These are phyloP conservation scores for Trileptium ribeirensis DNA, from an alignment of 2,888 invertebrate species.

Conservation along the genomic window DNA sequence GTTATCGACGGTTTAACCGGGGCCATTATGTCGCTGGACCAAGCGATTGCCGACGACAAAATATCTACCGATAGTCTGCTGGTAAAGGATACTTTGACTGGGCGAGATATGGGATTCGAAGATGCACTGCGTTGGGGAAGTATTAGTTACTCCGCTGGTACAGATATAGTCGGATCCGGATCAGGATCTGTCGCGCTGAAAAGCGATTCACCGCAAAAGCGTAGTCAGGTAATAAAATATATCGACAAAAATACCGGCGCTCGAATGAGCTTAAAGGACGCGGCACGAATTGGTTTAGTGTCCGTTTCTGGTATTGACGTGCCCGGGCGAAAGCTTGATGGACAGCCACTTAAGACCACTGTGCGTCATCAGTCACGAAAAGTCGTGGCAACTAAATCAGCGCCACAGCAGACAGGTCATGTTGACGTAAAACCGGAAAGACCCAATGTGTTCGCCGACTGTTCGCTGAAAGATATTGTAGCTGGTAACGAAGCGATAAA, in stretches of 20 bases:
- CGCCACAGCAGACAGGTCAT: too few species aligned
- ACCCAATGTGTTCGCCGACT: conserved; percentile 38
- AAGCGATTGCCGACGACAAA: conserved; percentile 57
- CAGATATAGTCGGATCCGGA: conserved; percentile 37
- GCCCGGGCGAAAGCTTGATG: conserved; percentile 39
- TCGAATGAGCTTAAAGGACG: conserved; percentile 65
- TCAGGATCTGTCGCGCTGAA: too few species aligned
- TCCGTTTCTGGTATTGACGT: conserved; percentile 49
- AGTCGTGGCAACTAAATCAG: conserved; percentile 47
- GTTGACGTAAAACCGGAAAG: too few species aligned
- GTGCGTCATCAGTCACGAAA: conserved; percentile 46
- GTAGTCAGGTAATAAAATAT: too few species aligned
- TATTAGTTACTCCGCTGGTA: conserved; percentile 48
- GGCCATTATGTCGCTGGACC: conserved; percentile 64
- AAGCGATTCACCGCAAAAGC: too few species aligned
- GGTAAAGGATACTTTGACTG: conserved; percentile 68
- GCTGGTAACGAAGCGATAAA: too few species aligned
- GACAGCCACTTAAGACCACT: conserved; percentile 47
- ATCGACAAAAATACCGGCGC: conserved; percentile 46
- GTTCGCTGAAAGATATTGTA: too few species aligned
- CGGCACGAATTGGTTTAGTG: conserved; percentile 75
- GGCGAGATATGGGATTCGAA: conserved; percentile 58
- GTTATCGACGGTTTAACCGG: conserved; percentile 63
- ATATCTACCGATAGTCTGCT: conserved; percentile 54
- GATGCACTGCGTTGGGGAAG: conserved; percentile 55